phyloP scores from a whole-genome alignment of 2,113 vertebrate species.

The Gallinago media region DNA sequence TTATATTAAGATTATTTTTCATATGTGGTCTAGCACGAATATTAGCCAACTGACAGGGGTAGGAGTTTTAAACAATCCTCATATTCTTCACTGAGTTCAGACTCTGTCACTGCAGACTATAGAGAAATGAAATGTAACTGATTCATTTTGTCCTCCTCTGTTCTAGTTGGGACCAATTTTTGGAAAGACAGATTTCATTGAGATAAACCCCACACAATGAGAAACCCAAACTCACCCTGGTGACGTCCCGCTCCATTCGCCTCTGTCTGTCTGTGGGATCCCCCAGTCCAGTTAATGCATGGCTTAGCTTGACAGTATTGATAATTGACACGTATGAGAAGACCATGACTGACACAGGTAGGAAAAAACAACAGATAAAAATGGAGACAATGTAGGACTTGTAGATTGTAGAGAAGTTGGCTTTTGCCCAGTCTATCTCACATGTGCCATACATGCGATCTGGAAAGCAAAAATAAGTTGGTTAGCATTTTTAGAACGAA shows the following conservation, averaged over 20 bases:
- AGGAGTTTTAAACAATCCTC: background rate
- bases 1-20: background rate
- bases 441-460: constrained; percentile 86
- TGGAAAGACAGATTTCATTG: background rate
- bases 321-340: constrained; percentile 85
- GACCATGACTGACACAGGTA: constrained; percentile 82
- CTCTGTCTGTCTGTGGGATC: constrained; percentile 82
- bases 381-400: constrained; percentile 87
- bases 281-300: constrained; percentile 76
- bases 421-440: constrained; percentile 90
- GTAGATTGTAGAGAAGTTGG: constrained; percentile 88
- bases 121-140: background rate
- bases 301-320: constrained; percentile 86
- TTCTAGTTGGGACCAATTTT: background rate
- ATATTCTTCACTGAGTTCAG: background rate
- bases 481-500: background rate
- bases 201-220: background rate
- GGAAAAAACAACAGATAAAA: constrained; percentile 86
- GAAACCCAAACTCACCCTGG: constrained; percentile 70
- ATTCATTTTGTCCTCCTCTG: background rate
- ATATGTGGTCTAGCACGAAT: background rate
- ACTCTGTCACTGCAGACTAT: background rate
- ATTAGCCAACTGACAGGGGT: background rate
- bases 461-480: constrained; percentile 35
- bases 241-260: constrained; percentile 82